Conservation (phyloP, 2,888 invertebrate genomes). For the Heliconius aoede region DNA sequence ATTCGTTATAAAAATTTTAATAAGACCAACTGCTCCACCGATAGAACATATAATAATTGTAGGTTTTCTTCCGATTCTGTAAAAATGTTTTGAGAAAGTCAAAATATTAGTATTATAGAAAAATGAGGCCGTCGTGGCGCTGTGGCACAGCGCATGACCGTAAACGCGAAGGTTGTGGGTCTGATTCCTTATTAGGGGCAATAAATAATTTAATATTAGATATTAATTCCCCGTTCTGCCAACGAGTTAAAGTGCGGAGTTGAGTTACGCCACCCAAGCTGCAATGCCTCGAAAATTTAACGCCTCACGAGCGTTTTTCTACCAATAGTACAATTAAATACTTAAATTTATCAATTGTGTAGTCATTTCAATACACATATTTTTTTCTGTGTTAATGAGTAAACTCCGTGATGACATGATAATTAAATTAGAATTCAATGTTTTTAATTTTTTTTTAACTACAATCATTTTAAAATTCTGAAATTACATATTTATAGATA, state of each 20-base stretch:
- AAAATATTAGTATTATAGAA: neutral
- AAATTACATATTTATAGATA: neutral
- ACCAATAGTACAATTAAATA: no score
- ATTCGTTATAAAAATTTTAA: conserved; percentile 64
- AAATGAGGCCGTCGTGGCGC: neutral
- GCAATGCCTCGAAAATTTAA: neutral
- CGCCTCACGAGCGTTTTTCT: no score
- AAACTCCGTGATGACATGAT: neutral
- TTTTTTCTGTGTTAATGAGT: neutral
- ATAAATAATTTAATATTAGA: neutral
- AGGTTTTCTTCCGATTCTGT: conserved; percentile 71
- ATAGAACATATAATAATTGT: conserved; percentile 66
- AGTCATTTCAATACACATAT: neutral
- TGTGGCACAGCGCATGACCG: neutral
- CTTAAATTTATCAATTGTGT: neutral
- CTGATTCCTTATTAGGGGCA: neutral
- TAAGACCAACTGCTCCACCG: conserved; percentile 63
- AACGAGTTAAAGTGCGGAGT: neutral
- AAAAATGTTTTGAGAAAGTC: conserved; percentile 42
- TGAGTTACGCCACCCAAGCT: neutral
- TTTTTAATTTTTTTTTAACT: no score
- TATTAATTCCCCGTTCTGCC: no score
- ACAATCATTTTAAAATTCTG: neutral
- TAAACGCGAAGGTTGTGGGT: neutral
- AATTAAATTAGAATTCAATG: no score